Conservation (phyloP, 2,888 invertebrate genomes). For the Scrobipalpa atriplicella region DNA sequence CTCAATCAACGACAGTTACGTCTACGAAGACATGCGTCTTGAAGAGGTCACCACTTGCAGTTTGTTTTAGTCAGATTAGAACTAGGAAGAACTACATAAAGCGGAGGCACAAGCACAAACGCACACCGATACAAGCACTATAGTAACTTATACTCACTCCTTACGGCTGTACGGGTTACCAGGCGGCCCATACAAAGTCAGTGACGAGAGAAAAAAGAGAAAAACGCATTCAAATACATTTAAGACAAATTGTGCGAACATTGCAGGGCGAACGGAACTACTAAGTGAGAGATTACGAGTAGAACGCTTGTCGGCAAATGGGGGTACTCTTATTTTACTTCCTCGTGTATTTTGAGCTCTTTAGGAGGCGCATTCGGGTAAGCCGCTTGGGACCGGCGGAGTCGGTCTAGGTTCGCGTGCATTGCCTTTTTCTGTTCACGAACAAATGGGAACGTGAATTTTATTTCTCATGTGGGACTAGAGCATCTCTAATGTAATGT, state of each 20-base stretch:
- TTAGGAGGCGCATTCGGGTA: slow-evolving; percentile 73
- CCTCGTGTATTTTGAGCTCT: slow-evolving; percentile 77
- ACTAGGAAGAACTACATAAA: slow-evolving; percentile 78
- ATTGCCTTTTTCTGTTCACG: slow-evolving; percentile 73
- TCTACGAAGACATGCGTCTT: slow-evolving; percentile 65
- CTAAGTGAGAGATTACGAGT: slow-evolving; percentile 83
- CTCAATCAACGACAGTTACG: slow-evolving; percentile 49
- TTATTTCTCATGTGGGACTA: slow-evolving; percentile 51
- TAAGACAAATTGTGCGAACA: slow-evolving; percentile 83
- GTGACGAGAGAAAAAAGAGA: slow-evolving; percentile 84
- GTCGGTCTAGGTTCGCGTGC: slow-evolving; percentile 64
- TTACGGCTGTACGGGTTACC: slow-evolving; percentile 86
- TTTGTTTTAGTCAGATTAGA: slow-evolving; percentile 68
- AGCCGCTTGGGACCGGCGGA: slow-evolving; percentile 68
- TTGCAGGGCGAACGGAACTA: slow-evolving; percentile 83
- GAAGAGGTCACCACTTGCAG: slow-evolving; percentile 73
- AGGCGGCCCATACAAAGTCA: slow-evolving; percentile 87
- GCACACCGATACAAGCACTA: slow-evolving; percentile 82
- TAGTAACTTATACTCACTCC: slow-evolving; percentile 87
- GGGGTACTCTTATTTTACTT: slow-evolving; percentile 74
- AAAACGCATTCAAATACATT: slow-evolving; percentile 84
- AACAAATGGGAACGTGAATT: slow-evolving; percentile 53
- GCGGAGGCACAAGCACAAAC: slow-evolving; percentile 81
- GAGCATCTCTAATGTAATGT: slow-evolving; percentile 44
- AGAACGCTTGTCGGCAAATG: slow-evolving; percentile 78